These are phyloP conservation scores for Helicolenus hilgendorfi DNA, from an alignment of 2,797 vertebrate species.

Conservation along the genomic window DNA sequence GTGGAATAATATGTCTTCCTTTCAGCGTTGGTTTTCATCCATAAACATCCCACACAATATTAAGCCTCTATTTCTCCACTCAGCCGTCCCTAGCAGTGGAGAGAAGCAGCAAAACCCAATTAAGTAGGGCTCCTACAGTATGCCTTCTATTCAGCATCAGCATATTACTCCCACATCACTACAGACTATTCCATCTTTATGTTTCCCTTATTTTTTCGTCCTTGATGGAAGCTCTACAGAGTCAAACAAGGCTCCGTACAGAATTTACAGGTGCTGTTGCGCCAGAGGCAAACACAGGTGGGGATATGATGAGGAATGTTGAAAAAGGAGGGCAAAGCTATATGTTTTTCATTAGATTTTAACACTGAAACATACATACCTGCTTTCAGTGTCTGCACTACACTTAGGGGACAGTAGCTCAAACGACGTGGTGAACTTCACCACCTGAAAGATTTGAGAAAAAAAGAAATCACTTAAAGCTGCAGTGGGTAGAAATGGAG, in stretches of 20 bases:
- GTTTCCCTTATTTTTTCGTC: conserved; percentile 24
- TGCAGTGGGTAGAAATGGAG: not conserved
- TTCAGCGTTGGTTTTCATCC: conserved; percentile 62
- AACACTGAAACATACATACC: conserved; percentile 85
- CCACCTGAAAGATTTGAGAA: conserved; percentile 91
- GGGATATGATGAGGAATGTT: not conserved
- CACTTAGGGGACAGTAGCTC: conserved; percentile 98
- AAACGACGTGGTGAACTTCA: conserved; percentile 99
- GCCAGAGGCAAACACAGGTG: conserved; percentile 7
- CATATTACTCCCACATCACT: conserved; percentile 64
- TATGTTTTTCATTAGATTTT: not conserved
- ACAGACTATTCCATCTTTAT: conserved; percentile 53
- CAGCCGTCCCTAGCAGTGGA: conserved; percentile 59
- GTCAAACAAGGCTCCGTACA: conserved; percentile 22
- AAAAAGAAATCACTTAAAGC: conserved; percentile 16
- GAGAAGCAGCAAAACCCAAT: conserved; percentile 72
- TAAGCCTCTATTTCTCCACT: conserved; percentile 70
- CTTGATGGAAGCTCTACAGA: conserved; percentile 42
- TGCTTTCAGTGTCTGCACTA: conserved; percentile 96
- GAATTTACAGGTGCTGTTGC: not conserved
- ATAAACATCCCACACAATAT: conserved; percentile 80
- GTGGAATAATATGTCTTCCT: conserved; percentile 55
- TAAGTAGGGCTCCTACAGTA: conserved; percentile 65
- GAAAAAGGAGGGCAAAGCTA: not conserved
- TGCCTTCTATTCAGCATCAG: conserved; percentile 64